phyloP scores from a whole-genome alignment of 2,113 vertebrate genomes.

The Oreocharis arfaki region DNA sequence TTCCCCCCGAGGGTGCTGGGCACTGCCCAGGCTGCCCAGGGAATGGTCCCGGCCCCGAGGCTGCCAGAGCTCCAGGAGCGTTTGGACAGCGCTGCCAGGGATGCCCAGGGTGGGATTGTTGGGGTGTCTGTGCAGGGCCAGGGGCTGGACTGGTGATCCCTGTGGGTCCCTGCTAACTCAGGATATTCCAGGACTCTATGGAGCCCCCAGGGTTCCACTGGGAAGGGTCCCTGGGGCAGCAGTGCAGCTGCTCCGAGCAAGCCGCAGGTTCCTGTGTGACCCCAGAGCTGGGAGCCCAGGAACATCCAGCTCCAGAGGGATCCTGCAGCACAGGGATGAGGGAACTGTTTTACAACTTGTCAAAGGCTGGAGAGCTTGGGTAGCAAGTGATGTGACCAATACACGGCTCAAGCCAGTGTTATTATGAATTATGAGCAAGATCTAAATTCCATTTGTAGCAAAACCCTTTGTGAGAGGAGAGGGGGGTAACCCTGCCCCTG shows the following conservation, averaged over 20 bases:
- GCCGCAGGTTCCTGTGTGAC: accelerated
- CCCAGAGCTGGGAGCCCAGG: neutral
- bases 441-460: neutral
- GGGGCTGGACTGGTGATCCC: neutral
- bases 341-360: neutral
- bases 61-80: neutral
- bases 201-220: accelerated
- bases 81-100: neutral
- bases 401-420: neutral
- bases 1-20: neutral
- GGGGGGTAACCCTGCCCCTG: neutral
- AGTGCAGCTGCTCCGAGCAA: accelerated
- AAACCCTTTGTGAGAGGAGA: neutral
- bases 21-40: neutral
- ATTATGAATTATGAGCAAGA: neutral
- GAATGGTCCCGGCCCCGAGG: neutral
- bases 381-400: neutral
- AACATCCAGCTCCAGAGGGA: neutral
- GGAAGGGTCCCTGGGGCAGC: neutral
- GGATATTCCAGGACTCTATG: neutral
- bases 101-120: neutral
- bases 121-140: neutral
- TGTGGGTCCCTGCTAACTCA: neutral
- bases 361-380: neutral
- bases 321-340: neutral